Base-by-base conservation (phyloP, 2,113 vertebrate genomes). In the Ifrita kowaldi region DNA sequence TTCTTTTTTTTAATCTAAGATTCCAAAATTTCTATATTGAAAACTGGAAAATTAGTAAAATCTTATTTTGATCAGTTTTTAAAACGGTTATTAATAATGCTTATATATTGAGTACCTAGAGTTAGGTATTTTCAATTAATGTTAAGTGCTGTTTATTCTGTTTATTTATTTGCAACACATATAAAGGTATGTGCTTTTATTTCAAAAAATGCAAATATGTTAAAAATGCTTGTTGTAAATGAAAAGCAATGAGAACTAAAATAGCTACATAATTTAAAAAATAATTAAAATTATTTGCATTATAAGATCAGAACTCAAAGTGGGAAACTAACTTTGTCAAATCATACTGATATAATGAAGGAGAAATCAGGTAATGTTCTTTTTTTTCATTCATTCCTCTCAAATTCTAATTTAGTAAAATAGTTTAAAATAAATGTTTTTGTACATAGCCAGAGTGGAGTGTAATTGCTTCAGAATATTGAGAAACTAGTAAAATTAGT, bases 1-100 rank as follows among this genome's bases (percentile, higher is more conserved):
- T 88, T 91, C 18, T 77, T 96, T 92, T 89, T 64, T 44, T 4
- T 13, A 32, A 52, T 32, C 62, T 90, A 80, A 91, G 74, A 78
- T 94, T 62, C 39, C 52, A 68, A 56, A 90, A 94, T 89, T 95
- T 96, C 55, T 56, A 6, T 57, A 77, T 37, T n/a, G 35, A 76
- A 76, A 71, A 87, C 30, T 78, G 24, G 13, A 87, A 87, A 96
- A 79, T 15, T 75, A 35, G 18, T 88, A 77, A 93, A 55, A 69
- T 79, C 30, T 85, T 68, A 28, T 47, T 79, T 73, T 35, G 9
- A 37, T 65, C 24, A 20, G 3, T 30, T 71, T 91, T 87, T 92
- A 41, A 76, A 87, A 42, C 56, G 49, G 44, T 21, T 90, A 52
- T 49, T 81, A 57, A 60, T n/a, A 94, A 59, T 22, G 16, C 8